Conservation (phyloP, 2,797 vertebrate genomes). For the Clarias platycephalus region DNA sequence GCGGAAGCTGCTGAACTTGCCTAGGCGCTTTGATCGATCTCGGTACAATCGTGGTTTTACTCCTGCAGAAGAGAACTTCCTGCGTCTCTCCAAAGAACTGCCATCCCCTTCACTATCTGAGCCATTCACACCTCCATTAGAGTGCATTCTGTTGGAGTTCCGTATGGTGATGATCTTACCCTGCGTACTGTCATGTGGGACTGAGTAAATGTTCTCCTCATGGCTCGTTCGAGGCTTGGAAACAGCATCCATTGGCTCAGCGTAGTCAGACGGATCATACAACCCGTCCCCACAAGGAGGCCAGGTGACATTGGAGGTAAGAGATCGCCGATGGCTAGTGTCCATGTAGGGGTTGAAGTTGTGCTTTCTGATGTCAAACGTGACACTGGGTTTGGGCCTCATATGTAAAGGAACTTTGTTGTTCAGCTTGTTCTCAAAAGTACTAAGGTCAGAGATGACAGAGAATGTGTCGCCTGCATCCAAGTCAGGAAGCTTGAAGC, state of each 20-base stretch:
- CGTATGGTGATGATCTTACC: conserved; percentile 98
- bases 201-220: conserved; percentile 96
- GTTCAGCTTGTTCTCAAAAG: conserved; percentile 90
- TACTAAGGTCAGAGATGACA: conserved; percentile 82
- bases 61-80: conserved; percentile 82
- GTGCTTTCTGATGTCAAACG: conserved; percentile 85
- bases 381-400: conserved; percentile 87
- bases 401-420: conserved; percentile 89
- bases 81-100: conserved; percentile 87
- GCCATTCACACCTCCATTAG: conserved; percentile 88
- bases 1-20: conserved; percentile 90
- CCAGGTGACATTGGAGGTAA: conserved; percentile 86
- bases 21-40: conserved; percentile 85
- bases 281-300: conserved; percentile 81
- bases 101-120: conserved; percentile 96
- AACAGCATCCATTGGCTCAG: conserved; percentile 92
- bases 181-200: conserved; percentile 97
- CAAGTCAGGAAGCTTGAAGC: conserved; percentile 86
- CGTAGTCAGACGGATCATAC: conserved; percentile 95
- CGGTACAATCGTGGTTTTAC: conserved; percentile 90
- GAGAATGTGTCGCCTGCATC: conserved; percentile 84
- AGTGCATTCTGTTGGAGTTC: conserved; percentile 91
- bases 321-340: conserved; percentile 84
- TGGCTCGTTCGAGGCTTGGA: conserved; percentile 88
- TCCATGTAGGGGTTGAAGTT: conserved; percentile 84